Base-by-base conservation (phyloP, 2,888 invertebrate species). In the Homarus gammarus region DNA sequence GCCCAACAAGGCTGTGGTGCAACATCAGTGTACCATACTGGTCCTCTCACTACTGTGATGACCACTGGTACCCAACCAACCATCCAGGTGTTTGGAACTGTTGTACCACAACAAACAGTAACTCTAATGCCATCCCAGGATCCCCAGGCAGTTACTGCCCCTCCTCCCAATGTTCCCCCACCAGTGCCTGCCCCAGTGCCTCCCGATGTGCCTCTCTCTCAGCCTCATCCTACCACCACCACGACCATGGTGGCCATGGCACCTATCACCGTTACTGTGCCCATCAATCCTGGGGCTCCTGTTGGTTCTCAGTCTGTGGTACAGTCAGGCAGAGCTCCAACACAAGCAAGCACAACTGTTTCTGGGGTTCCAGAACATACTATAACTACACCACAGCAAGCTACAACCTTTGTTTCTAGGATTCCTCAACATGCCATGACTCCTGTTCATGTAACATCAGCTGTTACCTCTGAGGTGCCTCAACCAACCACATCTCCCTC, bases 161-260 rank as follows among this genome's bases (percentile, higher is more conserved):
- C 84, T 78, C 89, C 84, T 84, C 70, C 84, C 38, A 84, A 72
- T 84, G 89, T 70, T 56, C 84, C 89, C 79, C 89, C 89, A 84
- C 89, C 89, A 84, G 84, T 89, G 83, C 89, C 89, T 89, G 89
- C 84, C 89, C 89, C 83, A 84, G 89, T 89, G 84, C 89, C 89
- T 89, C 89, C 89, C 89, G 77, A 38, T 64, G 89, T 84, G 84
- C 89, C 89, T 89, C 89, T 84, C 40, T 89, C 89, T 89, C 84
- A 84, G 56, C 78, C 84, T 84, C 89, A 89, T 79, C 64, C 77
- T 51, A 36, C 89, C 89, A 89, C 89, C 51, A 44, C 83, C 77
- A 87, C 87, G n/a, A 84, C 84, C 56, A 84, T 68, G 49, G 84
- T 89, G 78, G 84, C 89, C 68, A 72, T 82, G 56, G 87, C 87